Conservation (phyloP, 2,888 invertebrate species). For the Liodrosophila aerea region DNA sequence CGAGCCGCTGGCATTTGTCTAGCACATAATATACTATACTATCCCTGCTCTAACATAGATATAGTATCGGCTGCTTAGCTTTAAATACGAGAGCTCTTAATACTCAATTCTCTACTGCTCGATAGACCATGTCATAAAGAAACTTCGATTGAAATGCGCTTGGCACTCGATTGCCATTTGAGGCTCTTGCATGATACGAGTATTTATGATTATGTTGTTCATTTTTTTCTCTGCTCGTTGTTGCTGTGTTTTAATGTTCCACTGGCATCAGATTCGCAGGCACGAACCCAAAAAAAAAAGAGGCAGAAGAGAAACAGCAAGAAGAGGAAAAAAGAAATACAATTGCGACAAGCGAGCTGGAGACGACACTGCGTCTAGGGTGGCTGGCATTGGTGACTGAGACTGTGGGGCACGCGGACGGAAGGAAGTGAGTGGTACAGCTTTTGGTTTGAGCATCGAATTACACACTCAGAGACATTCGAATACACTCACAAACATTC, state of each 20-base stretch:
- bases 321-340: slow-evolving; percentile 12
- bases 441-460: slow-evolving; percentile 40
- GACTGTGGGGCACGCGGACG: slow-evolving; percentile 50
- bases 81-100: too few relatives aligned
- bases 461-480: slow-evolving; percentile 24
- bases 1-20: too few relatives aligned
- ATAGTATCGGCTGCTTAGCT: too few relatives aligned
- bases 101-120: neutral
- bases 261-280: slow-evolving; percentile 79
- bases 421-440: slow-evolving; percentile 32
- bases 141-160: slow-evolving; percentile 25
- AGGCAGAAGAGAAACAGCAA: too few relatives aligned
- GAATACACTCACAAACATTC: slow-evolving; percentile 15
- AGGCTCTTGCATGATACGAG: slow-evolving; percentile 28
- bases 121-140: slow-evolving; percentile 9
- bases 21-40: too few relatives aligned
- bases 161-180: slow-evolving; percentile 7
- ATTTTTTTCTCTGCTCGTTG: slow-evolving; percentile 18
- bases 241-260: slow-evolving; percentile 42
- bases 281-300: slow-evolving; percentile 63
- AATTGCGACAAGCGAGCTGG: slow-evolving; percentile 42
- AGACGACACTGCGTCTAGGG: slow-evolving; percentile 74
- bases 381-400: slow-evolving; percentile 36
- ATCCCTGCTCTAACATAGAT: too few relatives aligned
- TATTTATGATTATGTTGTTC: slow-evolving; percentile 57